Base-by-base conservation (phyloP, 2,113 vertebrate genomes). In the Ariopsis seemanni region DNA sequence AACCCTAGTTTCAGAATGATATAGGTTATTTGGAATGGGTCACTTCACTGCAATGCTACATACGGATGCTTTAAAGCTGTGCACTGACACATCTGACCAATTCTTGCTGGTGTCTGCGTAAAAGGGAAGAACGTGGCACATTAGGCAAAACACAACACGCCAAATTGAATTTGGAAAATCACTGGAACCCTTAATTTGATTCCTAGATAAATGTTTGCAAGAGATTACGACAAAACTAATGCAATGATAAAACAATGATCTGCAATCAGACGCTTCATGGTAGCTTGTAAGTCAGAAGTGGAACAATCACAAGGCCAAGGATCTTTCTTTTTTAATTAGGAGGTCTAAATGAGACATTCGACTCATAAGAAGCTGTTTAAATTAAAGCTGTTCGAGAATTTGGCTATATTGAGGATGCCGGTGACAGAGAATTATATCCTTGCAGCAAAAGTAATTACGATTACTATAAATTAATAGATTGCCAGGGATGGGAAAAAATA, bases 11-110 rank as follows among this genome's bases (percentile, higher is more conserved):
- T 91, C 90, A 93, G 90, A 90, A 93, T 95, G 93, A 94, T 95
- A 96, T 94, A 94, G 96, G 94, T 95, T 95, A 92, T 94, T 97
- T 95, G 94, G 96, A 96, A 97, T 94, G 96, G 96, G 96, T 97
- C 97, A 97, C 94, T 97, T 95, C 94, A 93, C 96, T 91, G 91
- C 93, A 95, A 97, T 96, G 95, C 94, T 92, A 67, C 86, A 90
- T 93, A 93, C 92, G 94, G 93, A 92, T 91, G 91, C 95, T 96
- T 97, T 96, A 96, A 97, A 96, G 96, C 94, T 90, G 93, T 90
- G 94, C 94, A 89, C 90, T 95, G 96, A 95, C 88, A 95, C 96
- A 94, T 95, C 92, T 93, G 95, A 92, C 93, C 94, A 93, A 62
- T 93, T 94, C 92, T 91, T 93, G 93, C 92, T 88, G 92, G 93